These are phyloP conservation scores for Drosophila diplacantha DNA, from an alignment of 2,888 invertebrate genomes.

Conservation along the genomic window DNA sequence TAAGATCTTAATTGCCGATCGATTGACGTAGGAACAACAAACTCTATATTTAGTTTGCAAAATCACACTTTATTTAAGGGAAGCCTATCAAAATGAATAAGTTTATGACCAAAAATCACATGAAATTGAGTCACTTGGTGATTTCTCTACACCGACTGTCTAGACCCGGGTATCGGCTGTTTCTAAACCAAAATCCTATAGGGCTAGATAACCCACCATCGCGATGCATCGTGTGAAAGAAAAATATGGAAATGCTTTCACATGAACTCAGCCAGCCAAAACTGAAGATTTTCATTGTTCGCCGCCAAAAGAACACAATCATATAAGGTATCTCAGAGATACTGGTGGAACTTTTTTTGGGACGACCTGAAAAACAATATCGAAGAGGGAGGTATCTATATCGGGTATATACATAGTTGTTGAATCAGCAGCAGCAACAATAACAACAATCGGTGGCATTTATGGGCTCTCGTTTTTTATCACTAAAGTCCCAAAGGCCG, in stretches of 20 bases:
- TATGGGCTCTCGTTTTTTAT: conserved; percentile 52
- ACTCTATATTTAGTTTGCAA: background rate
- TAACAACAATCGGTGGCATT: conserved; percentile 61
- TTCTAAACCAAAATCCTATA: background rate
- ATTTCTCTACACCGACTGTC: background rate
- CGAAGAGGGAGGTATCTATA: conserved; percentile 37
- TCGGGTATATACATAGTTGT: conserved; percentile 37
- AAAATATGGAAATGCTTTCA: conserved; percentile 7
- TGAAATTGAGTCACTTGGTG: conserved; percentile 23
- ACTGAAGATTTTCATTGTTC: conserved; percentile 17
- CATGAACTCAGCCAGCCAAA: background rate
- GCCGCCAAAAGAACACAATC: background rate
- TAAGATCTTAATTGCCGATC: conserved; percentile 27
- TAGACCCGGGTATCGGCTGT: background rate
- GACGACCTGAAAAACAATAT: conserved; percentile 36
- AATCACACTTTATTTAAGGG: conserved; percentile 12
- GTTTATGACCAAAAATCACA: conserved; percentile 21
- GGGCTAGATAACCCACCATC: background rate
- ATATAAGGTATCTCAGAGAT: conserved; percentile 31
- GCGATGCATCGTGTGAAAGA: conserved; percentile 28
- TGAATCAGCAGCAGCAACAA: conserved; percentile 48
- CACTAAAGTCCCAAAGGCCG: conserved; percentile 58
- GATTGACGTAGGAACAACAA: background rate
- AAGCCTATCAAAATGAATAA: conserved; percentile 13
- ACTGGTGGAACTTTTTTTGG: conserved; percentile 3